Conservation (phyloP, 2,797 vertebrate species). For the Channallabes apus region DNA sequence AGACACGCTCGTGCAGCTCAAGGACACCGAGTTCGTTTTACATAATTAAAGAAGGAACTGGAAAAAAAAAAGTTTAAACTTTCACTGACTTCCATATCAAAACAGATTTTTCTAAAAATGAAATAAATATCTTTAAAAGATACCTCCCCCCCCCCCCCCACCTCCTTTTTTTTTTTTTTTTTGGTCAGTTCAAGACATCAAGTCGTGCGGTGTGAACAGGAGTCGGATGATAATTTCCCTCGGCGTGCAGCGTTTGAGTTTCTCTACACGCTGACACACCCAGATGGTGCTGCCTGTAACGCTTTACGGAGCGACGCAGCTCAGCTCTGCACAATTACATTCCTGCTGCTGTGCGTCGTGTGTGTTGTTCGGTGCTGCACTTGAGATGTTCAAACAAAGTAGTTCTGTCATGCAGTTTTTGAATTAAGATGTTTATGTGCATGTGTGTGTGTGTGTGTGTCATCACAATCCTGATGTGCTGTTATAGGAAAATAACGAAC, state of each 20-base stretch:
- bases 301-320: neutral
- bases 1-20: neutral
- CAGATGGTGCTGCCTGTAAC: neutral
- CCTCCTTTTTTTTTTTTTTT: neutral
- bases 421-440: neutral
- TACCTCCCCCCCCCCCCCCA: too few relatives aligned
- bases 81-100: neutral
- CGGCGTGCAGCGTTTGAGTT: neutral
- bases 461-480: neutral
- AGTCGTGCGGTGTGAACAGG: neutral
- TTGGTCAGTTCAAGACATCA: neutral
- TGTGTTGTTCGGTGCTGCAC: neutral
- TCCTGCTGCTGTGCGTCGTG: constrained; percentile 2
- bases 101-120: neutral
- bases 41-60: neutral
- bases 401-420: neutral
- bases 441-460: neutral
- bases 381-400: neutral
- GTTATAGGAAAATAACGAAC: neutral
- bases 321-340: neutral
- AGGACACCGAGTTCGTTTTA: neutral
- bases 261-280: neutral
- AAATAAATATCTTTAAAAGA: neutral
- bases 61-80: neutral
- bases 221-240: too few relatives aligned